Percentiles rank a stretch among this genome's conserved stretches.
phyloP scores from a whole-genome alignment of 2,888 invertebrate species.

The Leptopilina myrica region DNA sequence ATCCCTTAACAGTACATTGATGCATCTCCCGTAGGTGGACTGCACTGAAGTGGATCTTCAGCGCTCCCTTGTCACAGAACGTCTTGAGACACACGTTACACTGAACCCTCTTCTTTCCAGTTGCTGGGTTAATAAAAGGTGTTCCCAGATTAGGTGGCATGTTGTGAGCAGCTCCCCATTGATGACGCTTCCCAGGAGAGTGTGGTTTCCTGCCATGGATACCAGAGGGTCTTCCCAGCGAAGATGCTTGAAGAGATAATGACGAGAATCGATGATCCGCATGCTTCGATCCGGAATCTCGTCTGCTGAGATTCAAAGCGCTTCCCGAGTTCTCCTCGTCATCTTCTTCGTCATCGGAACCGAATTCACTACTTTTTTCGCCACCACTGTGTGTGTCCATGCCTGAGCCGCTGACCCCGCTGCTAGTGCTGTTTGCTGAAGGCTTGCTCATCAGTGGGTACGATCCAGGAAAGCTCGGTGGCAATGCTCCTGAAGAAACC shows the following conservation, averaged over 20 bases:
- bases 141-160: constrained; percentile 90
- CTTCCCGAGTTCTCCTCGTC: constrained; percentile 81
- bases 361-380: constrained; percentile 78
- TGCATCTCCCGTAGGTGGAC: constrained; percentile 99
- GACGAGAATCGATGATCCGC: constrained; percentile 57
- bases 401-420: constrained; percentile 59
- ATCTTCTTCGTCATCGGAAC: constrained; percentile 80
- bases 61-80: constrained; percentile 99
- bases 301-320: constrained; percentile 82
- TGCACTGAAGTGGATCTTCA: constrained; percentile 99
- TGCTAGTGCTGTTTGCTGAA: constrained; percentile 55
- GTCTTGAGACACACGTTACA: constrained; percentile 99
- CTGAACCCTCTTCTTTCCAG: constrained; percentile 97
- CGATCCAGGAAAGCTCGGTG: constrained; percentile 72
- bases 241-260: constrained; percentile 68
- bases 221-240: constrained; percentile 76
- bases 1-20: constrained; percentile 98
- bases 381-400: constrained; percentile 68
- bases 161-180: constrained; percentile 82
- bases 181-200: constrained; percentile 87
- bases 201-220: constrained; percentile 81
- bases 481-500: constrained; percentile 70
- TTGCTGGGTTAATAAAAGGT: constrained; percentile 93
- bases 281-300: constrained; percentile 67
- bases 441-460: constrained; percentile 71